Base-by-base conservation (phyloP, 2,797 vertebrate species). In the Rhynchotus rufescens region DNA sequence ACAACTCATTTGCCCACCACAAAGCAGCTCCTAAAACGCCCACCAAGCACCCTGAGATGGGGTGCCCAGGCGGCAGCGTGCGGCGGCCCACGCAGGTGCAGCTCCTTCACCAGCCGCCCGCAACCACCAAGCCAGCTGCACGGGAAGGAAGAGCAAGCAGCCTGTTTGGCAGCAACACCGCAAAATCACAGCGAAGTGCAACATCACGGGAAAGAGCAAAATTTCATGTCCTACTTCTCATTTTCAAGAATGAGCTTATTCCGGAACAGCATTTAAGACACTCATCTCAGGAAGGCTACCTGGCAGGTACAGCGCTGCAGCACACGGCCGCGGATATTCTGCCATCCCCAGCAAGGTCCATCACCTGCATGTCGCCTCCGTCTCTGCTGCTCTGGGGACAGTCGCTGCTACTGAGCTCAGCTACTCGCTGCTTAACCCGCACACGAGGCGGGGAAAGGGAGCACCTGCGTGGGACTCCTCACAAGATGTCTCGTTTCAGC, bases 121-220 rank as follows among this genome's bases (percentile, higher is more conserved):
- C 36, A 36, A 36, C 36, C 36, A 36, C 36, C 36, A 36, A 36
- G 36, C 36, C 36, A 36, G 36, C 36, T 36, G 36, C 36, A 10
- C 36, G 36, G 36, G 36, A 36, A 36, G 36, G 36, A 36, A 36
- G 36, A 36, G 10, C 36, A 36, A 36, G 36, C 42, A 42, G 28
- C 38, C 32, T 12, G 10, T 11, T 19, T 5, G 12, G 15, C 52
- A 16, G 44, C n/a, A 3, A 0, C 4, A 12, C 11, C 32, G 28
- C 52, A 52, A 30, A 54, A 51, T 26, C 25, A 25, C 25, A 25
- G 49, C 12, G 12, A 49, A 49, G 23, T 25, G 49, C 49, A 25
- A 49, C 28, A 52, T 8, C 51, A 54, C 16, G 8, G 28, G 15
- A 54, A 54, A 17, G 52, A 30, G 52, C 52, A 54, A 30, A 54